phyloP scores from a whole-genome alignment of 2,888 invertebrate genomes.

The Petrophora chlorosata region DNA sequence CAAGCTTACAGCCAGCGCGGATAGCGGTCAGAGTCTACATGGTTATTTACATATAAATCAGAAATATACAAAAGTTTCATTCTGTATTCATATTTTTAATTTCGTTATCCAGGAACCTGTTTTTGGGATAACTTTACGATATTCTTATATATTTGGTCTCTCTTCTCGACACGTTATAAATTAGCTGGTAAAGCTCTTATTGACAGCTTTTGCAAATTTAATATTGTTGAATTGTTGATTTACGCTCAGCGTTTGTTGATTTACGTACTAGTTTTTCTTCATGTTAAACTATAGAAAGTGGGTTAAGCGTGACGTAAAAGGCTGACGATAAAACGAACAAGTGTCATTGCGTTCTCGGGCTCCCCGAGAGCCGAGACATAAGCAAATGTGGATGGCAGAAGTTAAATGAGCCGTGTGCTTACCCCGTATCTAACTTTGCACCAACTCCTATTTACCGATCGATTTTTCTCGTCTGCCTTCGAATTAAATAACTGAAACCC shows the following conservation, averaged over 20 bases:
- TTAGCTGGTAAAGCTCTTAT: too few relatives aligned
- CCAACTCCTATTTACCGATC: conserved; percentile 55
- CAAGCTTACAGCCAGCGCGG: conserved; percentile 44
- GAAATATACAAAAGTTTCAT: conserved; percentile 38
- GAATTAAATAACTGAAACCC: conserved; percentile 52
- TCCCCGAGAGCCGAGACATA: conserved; percentile 60
- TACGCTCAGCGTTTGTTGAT: too few relatives aligned
- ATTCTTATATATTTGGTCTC: too few relatives aligned
- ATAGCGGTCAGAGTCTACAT: conserved; percentile 40
- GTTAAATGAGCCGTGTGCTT: conserved; percentile 68
- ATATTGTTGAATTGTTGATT: not conserved
- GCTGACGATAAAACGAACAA: conserved; percentile 67
- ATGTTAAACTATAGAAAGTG: conserved; percentile 40
- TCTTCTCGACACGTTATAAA: too few relatives aligned
- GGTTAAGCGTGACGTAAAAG: conserved; percentile 57
- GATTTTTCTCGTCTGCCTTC: conserved; percentile 50
- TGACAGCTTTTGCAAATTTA: too few relatives aligned
- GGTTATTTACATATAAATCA: conserved; percentile 62
- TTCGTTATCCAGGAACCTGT: not conserved
- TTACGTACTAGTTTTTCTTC: conserved; percentile 1
- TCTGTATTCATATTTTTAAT: conserved; percentile 17
- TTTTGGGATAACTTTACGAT: too few relatives aligned
- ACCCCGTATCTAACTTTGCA: conserved; percentile 56
- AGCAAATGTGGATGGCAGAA: conserved; percentile 69
- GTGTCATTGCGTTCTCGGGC: conserved; percentile 61